Conservation (phyloP, 2,113 vertebrate species). For the Malurus cyaneus region DNA sequence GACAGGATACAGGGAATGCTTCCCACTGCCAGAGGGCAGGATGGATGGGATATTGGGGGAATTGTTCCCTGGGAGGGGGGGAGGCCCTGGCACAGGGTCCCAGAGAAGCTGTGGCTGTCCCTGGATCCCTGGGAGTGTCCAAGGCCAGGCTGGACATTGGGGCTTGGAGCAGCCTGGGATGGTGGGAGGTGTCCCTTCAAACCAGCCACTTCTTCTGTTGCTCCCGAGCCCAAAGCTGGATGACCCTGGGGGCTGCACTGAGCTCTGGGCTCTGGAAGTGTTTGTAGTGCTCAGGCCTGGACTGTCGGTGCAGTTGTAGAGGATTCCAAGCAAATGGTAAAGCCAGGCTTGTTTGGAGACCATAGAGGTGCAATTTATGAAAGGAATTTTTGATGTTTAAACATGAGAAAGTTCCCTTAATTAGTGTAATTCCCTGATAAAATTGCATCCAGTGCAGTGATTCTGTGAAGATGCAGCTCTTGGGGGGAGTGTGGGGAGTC, state of each 20-base stretch:
- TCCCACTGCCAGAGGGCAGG: neutral
- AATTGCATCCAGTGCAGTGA: fast-evolving
- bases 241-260: neutral
- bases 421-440: too few species aligned
- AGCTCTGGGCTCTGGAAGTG: neutral
- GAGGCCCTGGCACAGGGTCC: neutral
- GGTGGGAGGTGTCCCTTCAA: neutral
- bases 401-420: fast-evolving
- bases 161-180: neutral
- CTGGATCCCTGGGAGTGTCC: neutral
- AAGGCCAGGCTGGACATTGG: neutral
- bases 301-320: fast-evolving
- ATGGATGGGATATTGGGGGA: neutral
- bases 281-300: fast-evolving
- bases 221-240: neutral
- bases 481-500: fast-evolving
- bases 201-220: neutral
- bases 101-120: neutral
- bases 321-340: neutral
- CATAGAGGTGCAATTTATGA: fast-evolving
- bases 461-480: neutral
- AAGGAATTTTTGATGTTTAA: neutral
- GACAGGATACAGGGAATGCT: neutral
- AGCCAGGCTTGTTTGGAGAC: neutral
- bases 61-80: neutral